Evolutionary conservation across 37 sponge, comb jelly and placozoan species (phyloP), one percentile per base, ranked within the genome.

Genomic region (Tethya wilhelma): DNA sequence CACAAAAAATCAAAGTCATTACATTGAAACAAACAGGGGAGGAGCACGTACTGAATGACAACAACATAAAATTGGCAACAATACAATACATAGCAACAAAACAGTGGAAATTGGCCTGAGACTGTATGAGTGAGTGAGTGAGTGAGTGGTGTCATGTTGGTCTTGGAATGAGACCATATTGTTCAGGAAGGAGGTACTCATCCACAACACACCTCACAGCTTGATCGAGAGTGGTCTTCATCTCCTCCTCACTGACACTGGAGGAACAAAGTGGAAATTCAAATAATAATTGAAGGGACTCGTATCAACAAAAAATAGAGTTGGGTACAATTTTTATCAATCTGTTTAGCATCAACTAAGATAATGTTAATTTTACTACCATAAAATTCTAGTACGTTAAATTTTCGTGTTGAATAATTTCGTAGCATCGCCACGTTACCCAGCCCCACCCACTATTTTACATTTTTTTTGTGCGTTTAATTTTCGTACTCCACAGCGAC

Each of bases 151-250:
- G 22, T 58, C 44, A 71, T 6, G 59, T 44, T 71, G 62, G 73
- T 44, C 71, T 59, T 69, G 82, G 63, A 4, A 62, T 46, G 46
- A 93, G 91, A 56, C 91, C 87, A 45, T 85, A 71, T 29, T 59
- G 26, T 26, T 89, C 90, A 2, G 93, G 90, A 66, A 80, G 74
- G 2, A 93, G 67, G 64, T 80, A 86, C 40, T 90, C 87, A 19
- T 73, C 81, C 38, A 90, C 65, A 25, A 87, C 38, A 43, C 67
- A 38, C 39, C 80, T 45, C 23, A 80, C 81, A 11, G 59, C 68
- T 0, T 73, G 43, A 11, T 58, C 23, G 14, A 87, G 75, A 6
- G 32, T 56, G 4, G 19, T 33, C 59, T 45, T 63, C 43, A 87
- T 42, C 37, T 76, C 72, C 40, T 75, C 70, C 23, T 60, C 63